Evolutionary conservation across 2,113 vertebrate species (phyloP).

Genomic region (Thryonomys swinderianus): DNA sequence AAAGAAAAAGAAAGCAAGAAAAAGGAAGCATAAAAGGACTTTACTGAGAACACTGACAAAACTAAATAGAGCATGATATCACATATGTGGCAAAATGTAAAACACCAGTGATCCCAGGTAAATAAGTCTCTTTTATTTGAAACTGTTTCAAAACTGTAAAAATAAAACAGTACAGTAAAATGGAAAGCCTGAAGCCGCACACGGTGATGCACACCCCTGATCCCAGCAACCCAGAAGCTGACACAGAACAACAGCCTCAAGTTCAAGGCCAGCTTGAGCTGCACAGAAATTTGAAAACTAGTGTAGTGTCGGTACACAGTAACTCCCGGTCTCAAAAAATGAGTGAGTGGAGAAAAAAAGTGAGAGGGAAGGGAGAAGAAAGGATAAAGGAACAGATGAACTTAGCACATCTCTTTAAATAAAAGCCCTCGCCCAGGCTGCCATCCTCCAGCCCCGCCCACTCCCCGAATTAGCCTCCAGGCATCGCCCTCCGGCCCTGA

Average conservation of each 20-base stretch:
- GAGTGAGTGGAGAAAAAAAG: too few species aligned
- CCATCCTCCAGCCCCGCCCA: neutral
- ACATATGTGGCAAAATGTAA: neutral
- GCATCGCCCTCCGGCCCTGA: neutral
- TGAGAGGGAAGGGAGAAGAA: neutral
- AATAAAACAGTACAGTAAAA: slow-evolving; percentile 35
- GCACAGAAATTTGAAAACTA: neutral
- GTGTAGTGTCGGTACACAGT: neutral
- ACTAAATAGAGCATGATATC: neutral
- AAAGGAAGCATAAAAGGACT: neutral
- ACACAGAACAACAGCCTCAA: neutral
- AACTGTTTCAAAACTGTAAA: slow-evolving; percentile 10
- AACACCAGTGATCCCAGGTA: neutral
- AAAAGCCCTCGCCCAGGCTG: neutral
- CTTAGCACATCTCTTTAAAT: neutral
- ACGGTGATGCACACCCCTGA: neutral
- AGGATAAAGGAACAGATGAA: neutral
- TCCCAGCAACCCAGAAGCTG: neutral
- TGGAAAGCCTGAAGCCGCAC: neutral
- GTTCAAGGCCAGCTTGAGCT: neutral
- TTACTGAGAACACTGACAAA: slow-evolving; percentile 20
- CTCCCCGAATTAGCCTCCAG: neutral
- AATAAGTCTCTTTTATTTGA: neutral
- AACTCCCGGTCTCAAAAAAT: neutral
- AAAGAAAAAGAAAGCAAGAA: neutral